phyloP scores from a whole-genome alignment of 2,888 invertebrate species.

The Apocheima hispidaria region DNA sequence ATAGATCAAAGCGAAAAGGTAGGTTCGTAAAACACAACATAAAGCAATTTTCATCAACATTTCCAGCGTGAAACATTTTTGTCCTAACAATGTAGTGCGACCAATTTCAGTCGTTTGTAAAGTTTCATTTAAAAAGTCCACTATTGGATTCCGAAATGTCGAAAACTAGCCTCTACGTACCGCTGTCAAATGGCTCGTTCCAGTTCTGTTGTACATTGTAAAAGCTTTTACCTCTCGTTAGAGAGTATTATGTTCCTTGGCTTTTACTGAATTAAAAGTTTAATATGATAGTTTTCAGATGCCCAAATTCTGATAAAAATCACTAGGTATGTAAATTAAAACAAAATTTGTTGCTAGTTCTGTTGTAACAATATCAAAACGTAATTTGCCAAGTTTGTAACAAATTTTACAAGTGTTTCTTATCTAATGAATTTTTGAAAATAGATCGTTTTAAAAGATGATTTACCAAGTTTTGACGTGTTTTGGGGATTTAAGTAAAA shows the following conservation, averaged over 20 bases:
- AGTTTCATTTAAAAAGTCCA: conserved; percentile 8
- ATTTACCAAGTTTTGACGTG: too few relatives aligned
- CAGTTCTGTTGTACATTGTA: conserved; percentile 13
- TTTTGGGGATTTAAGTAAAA: too few relatives aligned
- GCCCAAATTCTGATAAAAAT: too few relatives aligned
- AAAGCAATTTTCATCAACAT: conserved; percentile 1
- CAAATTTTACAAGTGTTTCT: too few relatives aligned
- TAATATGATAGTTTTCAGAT: not conserved
- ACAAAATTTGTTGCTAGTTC: too few relatives aligned
- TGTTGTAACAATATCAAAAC: too few relatives aligned
- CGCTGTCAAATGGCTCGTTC: not conserved
- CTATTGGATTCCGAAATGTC: conserved; percentile 4
- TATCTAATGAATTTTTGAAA: too few relatives aligned
- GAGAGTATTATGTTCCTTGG: too few relatives aligned
- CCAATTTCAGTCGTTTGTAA: conserved; percentile 4
- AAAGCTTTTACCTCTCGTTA: conserved; percentile 21
- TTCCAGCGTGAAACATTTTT: not conserved
- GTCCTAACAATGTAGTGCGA: not conserved
- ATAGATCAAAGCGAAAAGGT: not conserved
- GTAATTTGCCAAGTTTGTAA: too few relatives aligned
- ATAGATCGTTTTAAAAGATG: too few relatives aligned
- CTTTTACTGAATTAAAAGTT: conserved; percentile 9
- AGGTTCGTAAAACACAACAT: not conserved
- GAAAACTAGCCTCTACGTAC: conserved; percentile 3
- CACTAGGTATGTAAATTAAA: too few relatives aligned